Conservation (phyloP, 2,888 invertebrate genomes). For the Nemurella pictetii region DNA sequence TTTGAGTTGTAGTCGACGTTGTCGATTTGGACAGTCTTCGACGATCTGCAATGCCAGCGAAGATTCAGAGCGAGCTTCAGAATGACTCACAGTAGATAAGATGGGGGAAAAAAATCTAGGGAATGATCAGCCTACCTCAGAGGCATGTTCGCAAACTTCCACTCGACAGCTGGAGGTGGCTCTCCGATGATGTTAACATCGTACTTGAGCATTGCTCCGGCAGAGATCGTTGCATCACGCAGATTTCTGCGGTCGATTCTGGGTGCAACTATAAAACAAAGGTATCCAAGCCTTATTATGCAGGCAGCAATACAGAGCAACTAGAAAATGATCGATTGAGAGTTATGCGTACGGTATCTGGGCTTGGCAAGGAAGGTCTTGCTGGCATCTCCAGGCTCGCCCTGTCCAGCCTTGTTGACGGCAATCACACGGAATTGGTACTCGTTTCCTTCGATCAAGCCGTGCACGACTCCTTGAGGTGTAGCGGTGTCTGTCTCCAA, state of each 20-base stretch:
- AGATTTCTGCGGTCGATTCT: conserved; percentile 93
- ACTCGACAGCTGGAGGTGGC: conserved; percentile 91
- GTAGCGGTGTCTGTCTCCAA: conserved; percentile 76
- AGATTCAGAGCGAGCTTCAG: neutral
- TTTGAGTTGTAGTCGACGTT: conserved; percentile 88
- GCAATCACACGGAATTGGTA: conserved; percentile 97
- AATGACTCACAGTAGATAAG: neutral
- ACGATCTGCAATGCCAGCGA: conserved; percentile 45
- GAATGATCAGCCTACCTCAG: conserved; percentile 55
- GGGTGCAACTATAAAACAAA: conserved; percentile 71
- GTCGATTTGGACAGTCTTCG: conserved; percentile 77
- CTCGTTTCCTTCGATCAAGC: conserved; percentile 92
- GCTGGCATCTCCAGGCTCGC: conserved; percentile 87
- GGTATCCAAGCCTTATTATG: neutral
- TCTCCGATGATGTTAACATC: conserved; percentile 94
- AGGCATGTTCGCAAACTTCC: conserved; percentile 85
- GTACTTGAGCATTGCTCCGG: conserved; percentile 90
- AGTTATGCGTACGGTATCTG: conserved; percentile 69
- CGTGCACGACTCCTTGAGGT: conserved; percentile 80
- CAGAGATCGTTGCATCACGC: conserved; percentile 86
- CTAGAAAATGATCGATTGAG: too few species aligned
- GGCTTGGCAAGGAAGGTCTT: conserved; percentile 86
- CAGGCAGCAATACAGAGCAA: neutral
- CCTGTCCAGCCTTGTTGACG: conserved; percentile 91
- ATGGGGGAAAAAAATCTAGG: neutral